Conservation (phyloP, 2,113 vertebrate species). For the Nansenia antarctica region DNA sequence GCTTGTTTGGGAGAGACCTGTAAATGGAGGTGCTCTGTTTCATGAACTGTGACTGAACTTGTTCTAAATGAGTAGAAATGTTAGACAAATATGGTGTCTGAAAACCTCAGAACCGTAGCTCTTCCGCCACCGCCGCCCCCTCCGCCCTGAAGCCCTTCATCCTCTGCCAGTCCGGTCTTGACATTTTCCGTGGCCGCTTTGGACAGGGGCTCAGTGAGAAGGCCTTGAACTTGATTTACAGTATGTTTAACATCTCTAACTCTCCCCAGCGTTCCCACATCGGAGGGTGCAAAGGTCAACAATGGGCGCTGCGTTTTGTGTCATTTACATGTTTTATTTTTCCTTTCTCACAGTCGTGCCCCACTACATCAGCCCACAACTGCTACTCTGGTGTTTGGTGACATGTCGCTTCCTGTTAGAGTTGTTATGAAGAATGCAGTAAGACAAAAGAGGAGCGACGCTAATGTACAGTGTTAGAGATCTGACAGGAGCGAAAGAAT, state of each 20-base stretch:
- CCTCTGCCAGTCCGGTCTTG: constrained; percentile 60
- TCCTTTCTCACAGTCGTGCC: background rate
- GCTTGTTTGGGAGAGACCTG: constrained; percentile 33
- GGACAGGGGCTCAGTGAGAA: constrained; percentile 26
- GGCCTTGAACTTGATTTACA: constrained; percentile 45
- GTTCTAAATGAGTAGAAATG: constrained; percentile 59
- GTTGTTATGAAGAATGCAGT: background rate
- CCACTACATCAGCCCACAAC: background rate
- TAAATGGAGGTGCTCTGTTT: constrained; percentile 59
- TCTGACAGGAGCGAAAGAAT: no score
- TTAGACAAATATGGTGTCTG: constrained; percentile 62
- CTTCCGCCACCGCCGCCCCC: constrained; percentile 36
- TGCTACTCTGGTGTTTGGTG: background rate
- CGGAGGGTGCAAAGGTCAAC: constrained; percentile 41
- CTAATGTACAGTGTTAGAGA: background rate
- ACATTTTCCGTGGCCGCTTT: constrained; percentile 59
- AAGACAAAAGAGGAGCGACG: no score
- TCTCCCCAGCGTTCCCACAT: constrained; percentile 36
- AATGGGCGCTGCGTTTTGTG: constrained; percentile 3
- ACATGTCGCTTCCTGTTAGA: background rate
- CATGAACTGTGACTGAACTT: constrained; percentile 69
- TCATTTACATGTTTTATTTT: background rate
- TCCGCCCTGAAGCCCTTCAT: constrained; percentile 55
- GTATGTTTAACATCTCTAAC: constrained; percentile 19
- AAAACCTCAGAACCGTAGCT: constrained; percentile 53